These are phyloP conservation scores for Malurus cyaneus DNA, from an alignment of 2,113 vertebrate species.

Conservation along the genomic window DNA sequence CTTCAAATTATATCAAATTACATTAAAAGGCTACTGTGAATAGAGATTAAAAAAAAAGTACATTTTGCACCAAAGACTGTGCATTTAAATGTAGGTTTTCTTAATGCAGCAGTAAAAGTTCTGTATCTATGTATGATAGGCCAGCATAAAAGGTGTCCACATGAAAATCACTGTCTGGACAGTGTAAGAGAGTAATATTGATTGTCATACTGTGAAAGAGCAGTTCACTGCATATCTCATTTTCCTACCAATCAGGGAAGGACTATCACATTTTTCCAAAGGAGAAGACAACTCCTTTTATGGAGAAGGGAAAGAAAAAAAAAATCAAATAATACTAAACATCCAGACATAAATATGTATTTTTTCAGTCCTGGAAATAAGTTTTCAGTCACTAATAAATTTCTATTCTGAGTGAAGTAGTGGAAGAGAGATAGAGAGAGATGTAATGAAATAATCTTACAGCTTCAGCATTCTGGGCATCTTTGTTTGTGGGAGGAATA, in stretches of 20 bases:
- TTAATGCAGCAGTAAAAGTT: conserved; percentile 19
- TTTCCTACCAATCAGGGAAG: not conserved
- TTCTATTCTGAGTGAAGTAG: not conserved
- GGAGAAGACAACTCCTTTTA: not conserved
- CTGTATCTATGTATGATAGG: not conserved
- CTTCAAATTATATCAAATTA: conserved; percentile 72
- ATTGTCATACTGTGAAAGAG: not conserved
- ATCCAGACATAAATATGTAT: not conserved
- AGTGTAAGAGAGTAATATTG: not conserved
- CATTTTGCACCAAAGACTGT: conserved; percentile 39
- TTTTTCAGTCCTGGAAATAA: not conserved
- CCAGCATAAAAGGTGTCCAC: not conserved
- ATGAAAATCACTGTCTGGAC: not conserved
- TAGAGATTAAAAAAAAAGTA: conserved; percentile 42
- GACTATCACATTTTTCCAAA: not conserved
- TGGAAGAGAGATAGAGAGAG: not conserved
- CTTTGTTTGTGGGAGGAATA: not conserved
- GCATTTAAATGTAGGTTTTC: conserved; percentile 48
- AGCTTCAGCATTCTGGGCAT: not conserved
- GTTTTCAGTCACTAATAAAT: not conserved
- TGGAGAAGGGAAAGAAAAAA: not conserved
- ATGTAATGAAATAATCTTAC: not conserved
- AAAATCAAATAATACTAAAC: not conserved
- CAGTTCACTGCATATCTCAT: not conserved
- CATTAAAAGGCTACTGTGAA: conserved; percentile 53